These are phyloP conservation scores for Eupelmus urozonus DNA, from an alignment of 2,888 invertebrate genomes.

Conservation along the genomic window DNA sequence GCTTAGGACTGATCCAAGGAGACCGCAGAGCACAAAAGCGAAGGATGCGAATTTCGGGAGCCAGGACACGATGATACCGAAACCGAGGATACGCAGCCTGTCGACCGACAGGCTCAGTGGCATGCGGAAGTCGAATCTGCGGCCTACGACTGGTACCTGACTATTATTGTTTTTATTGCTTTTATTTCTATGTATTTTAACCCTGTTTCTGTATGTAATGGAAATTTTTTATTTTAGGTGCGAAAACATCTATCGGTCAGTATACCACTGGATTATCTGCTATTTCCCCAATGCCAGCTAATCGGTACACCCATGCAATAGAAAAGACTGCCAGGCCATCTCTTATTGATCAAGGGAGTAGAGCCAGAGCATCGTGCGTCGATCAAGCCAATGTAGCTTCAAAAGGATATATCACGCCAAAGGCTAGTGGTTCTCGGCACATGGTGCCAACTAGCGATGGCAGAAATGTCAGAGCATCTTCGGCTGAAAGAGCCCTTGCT, in stretches of 20 bases:
- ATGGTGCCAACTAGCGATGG: constrained; percentile 42
- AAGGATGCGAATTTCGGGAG: constrained; percentile 56
- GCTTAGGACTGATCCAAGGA: constrained; percentile 62
- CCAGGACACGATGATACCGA: constrained; percentile 69
- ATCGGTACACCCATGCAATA: constrained; percentile 50
- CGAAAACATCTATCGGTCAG: constrained; percentile 57
- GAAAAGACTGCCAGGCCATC: constrained; percentile 53
- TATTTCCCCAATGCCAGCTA: constrained; percentile 56
- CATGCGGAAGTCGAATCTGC: constrained; percentile 64
- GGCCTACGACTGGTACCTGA: constrained; percentile 64
- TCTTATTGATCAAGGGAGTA: constrained; percentile 40
- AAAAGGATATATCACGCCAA: constrained; percentile 58
- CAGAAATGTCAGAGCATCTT: constrained; percentile 66
- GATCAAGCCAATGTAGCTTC: constrained; percentile 46
- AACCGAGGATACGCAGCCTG: constrained; percentile 65
- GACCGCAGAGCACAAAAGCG: constrained; percentile 60
- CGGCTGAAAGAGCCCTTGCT: constrained; percentile 68
- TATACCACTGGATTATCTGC: constrained; percentile 48
- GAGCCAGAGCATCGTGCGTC: constrained; percentile 42
- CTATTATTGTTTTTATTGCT: background rate
- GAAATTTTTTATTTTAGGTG: constrained; percentile 38
- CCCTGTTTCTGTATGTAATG: background rate
- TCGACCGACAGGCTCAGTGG: constrained; percentile 66
- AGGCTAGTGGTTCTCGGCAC: constrained; percentile 47
- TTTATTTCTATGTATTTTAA: constrained; percentile 8